These are phyloP conservation scores for Serranus cabrilla DNA, from an alignment of 2,797 vertebrate species.

Conservation along the genomic window DNA sequence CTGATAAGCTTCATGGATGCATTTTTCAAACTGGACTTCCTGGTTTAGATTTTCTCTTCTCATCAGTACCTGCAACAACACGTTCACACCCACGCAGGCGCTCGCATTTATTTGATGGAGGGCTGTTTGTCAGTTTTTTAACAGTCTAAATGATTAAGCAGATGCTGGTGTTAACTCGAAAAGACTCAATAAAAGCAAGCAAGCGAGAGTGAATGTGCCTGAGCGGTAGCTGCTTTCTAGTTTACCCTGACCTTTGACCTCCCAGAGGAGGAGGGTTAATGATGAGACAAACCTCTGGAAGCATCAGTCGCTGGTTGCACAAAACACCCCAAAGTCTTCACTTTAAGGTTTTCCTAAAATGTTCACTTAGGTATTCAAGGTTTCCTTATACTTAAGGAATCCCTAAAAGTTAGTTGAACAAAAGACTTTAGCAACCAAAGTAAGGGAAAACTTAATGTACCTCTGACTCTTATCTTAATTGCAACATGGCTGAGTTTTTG, in stretches of 20 bases:
- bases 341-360: too few species aligned
- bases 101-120: not conserved
- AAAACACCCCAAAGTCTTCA: too few species aligned
- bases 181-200: not conserved
- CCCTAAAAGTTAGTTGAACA: too few species aligned
- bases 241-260: conserved; percentile 25
- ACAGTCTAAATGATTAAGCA: conserved; percentile 8
- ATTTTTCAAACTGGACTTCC: conserved; percentile 39
- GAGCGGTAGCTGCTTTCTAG: not conserved
- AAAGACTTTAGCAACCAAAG: too few species aligned
- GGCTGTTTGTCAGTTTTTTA: conserved; percentile 10
- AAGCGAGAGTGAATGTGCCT: not conserved
- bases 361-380: too few species aligned
- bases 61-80: conserved; percentile 29
- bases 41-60: conserved; percentile 32
- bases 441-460: too few species aligned
- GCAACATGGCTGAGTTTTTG: too few species aligned
- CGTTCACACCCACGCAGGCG: conserved; percentile 14
- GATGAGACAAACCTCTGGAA: conserved; percentile 15
- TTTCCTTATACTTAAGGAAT: too few species aligned
- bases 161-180: not conserved
- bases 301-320: too few species aligned
- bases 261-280: conserved; percentile 14
- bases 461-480: too few species aligned
- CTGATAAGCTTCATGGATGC: conserved; percentile 6